These are phyloP conservation scores for Xerus rutilus DNA, from an alignment of 2,797 vertebrate species.

Conservation along the genomic window DNA sequence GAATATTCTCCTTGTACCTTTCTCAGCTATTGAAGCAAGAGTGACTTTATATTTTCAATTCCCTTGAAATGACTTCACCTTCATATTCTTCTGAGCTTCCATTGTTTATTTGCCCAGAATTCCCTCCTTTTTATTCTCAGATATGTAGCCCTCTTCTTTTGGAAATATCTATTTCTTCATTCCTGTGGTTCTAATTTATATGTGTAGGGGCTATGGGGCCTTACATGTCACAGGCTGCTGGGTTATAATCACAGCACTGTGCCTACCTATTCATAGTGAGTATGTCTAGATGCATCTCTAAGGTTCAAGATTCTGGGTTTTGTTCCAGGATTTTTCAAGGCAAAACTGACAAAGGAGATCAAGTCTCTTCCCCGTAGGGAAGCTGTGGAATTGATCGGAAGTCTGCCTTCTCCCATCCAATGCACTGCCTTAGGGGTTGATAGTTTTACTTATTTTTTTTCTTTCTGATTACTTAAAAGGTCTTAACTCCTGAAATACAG, in stretches of 20 bases:
- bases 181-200: not conserved
- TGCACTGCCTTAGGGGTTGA: not conserved
- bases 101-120: not conserved
- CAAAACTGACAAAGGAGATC: not conserved
- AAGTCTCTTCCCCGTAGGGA: not conserved
- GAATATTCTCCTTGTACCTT: not conserved
- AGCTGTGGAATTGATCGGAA: not conserved
- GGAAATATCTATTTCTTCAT: not conserved
- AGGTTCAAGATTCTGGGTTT: conserved; percentile 9
- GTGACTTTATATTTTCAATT: not conserved
- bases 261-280: not conserved
- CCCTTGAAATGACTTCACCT: not conserved
- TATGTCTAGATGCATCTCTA: not conserved
- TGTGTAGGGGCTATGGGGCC: not conserved
- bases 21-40: conserved; percentile 12
- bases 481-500: not conserved
- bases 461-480: not conserved
- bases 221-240: not conserved
- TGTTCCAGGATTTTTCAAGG: not conserved
- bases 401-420: not conserved
- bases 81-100: not conserved
- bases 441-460: not conserved
- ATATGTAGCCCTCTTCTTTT: not conserved
- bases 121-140: conserved; percentile 9
- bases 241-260: not conserved